A percentile compares a stretch with the other conserved stretches of the same genome.
These are phyloP conservation scores for Anthophora plumipes DNA, from an alignment of 2,888 invertebrate genomes.

Conservation along the genomic window DNA sequence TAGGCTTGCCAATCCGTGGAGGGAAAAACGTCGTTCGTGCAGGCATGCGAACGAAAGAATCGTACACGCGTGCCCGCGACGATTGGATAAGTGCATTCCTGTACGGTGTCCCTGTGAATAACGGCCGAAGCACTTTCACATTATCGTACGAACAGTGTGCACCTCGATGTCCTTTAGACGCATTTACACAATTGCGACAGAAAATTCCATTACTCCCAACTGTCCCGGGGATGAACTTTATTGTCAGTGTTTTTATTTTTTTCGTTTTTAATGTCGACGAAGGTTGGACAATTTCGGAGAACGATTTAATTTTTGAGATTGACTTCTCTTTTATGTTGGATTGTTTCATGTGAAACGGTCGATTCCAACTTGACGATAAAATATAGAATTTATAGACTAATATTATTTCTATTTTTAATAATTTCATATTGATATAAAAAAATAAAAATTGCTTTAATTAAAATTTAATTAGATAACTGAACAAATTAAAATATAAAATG, in stretches of 20 bases:
- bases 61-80: constrained; percentile 48
- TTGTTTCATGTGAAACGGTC: too few relatives aligned
- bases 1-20: constrained; percentile 46
- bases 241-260: not conserved
- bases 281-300: not conserved
- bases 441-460: too few relatives aligned
- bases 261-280: constrained; percentile 13
- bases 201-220: constrained; percentile 47
- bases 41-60: constrained; percentile 61
- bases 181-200: constrained; percentile 56
- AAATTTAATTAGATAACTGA: too few relatives aligned
- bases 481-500: too few relatives aligned
- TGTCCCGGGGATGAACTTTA: not conserved
- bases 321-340: too few relatives aligned
- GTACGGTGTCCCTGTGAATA: constrained; percentile 59
- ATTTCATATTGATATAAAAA: too few relatives aligned
- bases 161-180: constrained; percentile 53
- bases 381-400: too few relatives aligned
- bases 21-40: constrained; percentile 53
- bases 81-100: constrained; percentile 71
- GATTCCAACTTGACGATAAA: too few relatives aligned
- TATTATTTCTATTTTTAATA: too few relatives aligned
- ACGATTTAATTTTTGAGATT: not conserved
- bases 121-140: constrained; percentile 63
- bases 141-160: constrained; percentile 55